Conservation (phyloP, 2,888 invertebrate genomes). For the Andrena minutula region DNA sequence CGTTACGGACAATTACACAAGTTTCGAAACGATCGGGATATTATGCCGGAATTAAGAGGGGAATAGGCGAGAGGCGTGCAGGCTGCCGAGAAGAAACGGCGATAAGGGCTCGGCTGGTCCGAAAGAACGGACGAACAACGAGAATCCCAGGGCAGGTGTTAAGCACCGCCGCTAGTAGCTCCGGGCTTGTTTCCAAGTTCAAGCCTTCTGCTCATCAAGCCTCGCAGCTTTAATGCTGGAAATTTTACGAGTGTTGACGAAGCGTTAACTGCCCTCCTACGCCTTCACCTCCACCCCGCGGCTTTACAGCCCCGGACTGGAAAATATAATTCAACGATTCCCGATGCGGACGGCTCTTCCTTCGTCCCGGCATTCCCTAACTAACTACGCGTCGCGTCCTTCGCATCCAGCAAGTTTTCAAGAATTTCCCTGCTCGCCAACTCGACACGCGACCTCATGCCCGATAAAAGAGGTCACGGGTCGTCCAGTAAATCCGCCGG, state of each 20-base stretch:
- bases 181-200: slow-evolving; percentile 69
- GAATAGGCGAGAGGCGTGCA: background rate
- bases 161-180: slow-evolving; percentile 52
- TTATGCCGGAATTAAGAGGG: slow-evolving; percentile 45
- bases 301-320: slow-evolving; percentile 60
- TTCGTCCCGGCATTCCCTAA: background rate
- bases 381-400: slow-evolving; percentile 13
- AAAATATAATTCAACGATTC: slow-evolving; percentile 75
- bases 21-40: slow-evolving; percentile 59
- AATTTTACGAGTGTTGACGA: slow-evolving; percentile 78
- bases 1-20: slow-evolving; percentile 61
- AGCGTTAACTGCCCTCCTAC: slow-evolving; percentile 67
- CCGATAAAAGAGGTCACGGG: background rate
- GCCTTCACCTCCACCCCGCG: slow-evolving; percentile 39
- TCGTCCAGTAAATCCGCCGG: slow-evolving; percentile 32
- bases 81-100: slow-evolving; percentile 28
- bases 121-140: slow-evolving; percentile 44
- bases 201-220: slow-evolving; percentile 52
- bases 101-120: slow-evolving; percentile 10
- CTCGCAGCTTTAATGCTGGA: slow-evolving; percentile 68
- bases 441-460: slow-evolving; percentile 15
- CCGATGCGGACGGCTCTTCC: slow-evolving; percentile 48
- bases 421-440: background rate
- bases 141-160: slow-evolving; percentile 74
- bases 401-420: background rate